phyloP scores from a whole-genome alignment of 2,113 vertebrate species.

The Barnardius zonarius region DNA sequence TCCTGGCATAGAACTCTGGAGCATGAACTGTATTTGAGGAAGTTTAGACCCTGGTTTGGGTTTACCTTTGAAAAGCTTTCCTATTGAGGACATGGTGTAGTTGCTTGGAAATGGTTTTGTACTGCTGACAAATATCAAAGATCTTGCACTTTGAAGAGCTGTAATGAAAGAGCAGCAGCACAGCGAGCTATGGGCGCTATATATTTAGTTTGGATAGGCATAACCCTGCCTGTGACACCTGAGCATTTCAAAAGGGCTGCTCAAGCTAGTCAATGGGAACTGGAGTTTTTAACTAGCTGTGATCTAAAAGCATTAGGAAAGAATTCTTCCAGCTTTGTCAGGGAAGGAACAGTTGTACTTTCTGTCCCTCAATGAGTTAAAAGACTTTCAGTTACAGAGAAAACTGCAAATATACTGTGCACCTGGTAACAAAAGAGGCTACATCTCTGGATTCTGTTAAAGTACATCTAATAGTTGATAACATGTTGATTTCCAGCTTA shows the following conservation, averaged over 20 bases:
- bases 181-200: not conserved
- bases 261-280: not conserved
- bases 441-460: constrained; percentile 4
- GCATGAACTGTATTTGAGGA: not conserved
- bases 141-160: not conserved
- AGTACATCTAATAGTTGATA: not conserved
- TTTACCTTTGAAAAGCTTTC: not conserved
- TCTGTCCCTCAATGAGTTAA: not conserved
- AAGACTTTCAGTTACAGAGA: not conserved
- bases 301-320: not conserved
- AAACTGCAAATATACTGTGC: not conserved
- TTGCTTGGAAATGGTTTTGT: not conserved
- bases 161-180: not conserved
- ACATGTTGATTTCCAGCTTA: not conserved
- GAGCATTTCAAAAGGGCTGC: not conserved
- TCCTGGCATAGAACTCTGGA: not conserved
- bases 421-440: not conserved
- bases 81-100: not conserved
- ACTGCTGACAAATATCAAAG: not conserved
- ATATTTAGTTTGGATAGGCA: not conserved
- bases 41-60: not conserved
- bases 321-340: not conserved
- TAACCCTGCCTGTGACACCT: not conserved
- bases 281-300: not conserved
- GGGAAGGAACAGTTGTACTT: not conserved